Evolutionary conservation across 2,113 vertebrate genomes (phyloP).

Genomic region (Tylochromis polylepis): DNA sequence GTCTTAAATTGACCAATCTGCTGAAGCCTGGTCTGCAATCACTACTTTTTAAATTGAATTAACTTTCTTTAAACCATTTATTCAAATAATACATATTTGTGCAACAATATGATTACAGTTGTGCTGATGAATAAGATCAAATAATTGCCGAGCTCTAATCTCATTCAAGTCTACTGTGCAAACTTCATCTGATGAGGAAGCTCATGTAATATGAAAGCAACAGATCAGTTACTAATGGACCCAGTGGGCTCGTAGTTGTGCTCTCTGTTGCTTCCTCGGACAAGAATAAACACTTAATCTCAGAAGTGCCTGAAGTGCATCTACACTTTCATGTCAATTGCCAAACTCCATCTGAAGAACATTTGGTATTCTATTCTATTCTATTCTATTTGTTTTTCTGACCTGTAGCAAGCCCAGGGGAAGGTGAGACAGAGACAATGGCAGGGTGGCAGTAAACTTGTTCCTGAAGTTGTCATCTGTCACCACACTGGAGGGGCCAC

Average conservation of each 20-base stretch:
- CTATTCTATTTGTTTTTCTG: neutral
- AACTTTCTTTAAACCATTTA: neutral
- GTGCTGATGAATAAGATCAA: neutral
- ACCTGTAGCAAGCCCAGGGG: conserved; percentile 10
- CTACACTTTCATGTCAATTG: neutral
- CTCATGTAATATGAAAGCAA: neutral
- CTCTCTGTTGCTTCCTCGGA: neutral
- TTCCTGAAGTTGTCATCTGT: conserved; percentile 47
- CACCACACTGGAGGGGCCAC: conserved; percentile 24
- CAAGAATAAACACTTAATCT: neutral
- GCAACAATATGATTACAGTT: neutral
- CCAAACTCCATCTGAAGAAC: neutral
- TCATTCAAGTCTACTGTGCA: neutral
- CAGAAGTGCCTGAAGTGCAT: neutral
- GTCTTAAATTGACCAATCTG: neutral
- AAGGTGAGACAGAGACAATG: conserved; percentile 38
- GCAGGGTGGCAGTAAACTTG: conserved; percentile 38
- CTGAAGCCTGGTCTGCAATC: neutral
- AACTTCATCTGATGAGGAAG: neutral
- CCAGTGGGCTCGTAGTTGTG: neutral
- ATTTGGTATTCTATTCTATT: neutral
- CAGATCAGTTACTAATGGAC: neutral
- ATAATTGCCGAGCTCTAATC: neutral
- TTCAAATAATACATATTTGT: neutral
- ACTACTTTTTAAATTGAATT: neutral